Percentiles rank a stretch among this genome's conserved stretches.
phyloP scores from a whole-genome alignment of 2,888 invertebrate genomes.

The Melangyna quadrimaculata region DNA sequence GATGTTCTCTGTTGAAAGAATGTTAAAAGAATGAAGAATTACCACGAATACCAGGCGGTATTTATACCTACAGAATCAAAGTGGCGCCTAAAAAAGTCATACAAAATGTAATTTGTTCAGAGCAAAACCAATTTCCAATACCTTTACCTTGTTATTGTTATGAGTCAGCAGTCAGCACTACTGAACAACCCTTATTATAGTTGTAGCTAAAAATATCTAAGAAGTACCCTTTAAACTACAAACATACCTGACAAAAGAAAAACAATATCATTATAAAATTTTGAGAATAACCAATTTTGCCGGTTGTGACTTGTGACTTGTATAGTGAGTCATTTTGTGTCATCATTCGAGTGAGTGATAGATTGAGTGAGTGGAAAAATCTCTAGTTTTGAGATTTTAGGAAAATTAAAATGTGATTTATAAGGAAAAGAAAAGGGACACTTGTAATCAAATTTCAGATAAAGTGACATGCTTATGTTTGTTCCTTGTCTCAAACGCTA shows the following conservation, averaged over 20 bases:
- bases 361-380: not conserved
- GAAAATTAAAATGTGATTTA: not conserved
- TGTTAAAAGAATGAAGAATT: not conserved
- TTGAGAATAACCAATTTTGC: not conserved
- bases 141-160: not conserved
- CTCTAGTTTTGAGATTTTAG: not conserved
- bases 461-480: too few relatives aligned
- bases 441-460: too few relatives aligned
- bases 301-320: not conserved
- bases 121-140: not conserved
- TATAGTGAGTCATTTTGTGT: not conserved
- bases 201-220: not conserved
- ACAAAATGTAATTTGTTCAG: not conserved
- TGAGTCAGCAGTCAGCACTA: too few relatives aligned
- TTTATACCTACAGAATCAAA: not conserved
- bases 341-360: not conserved
- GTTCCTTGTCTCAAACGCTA: too few relatives aligned
- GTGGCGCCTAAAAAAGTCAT: not conserved
- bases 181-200: not conserved
- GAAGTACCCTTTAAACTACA: not conserved
- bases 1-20: slow-evolving; percentile 3
- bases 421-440: too few relatives aligned
- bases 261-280: not conserved
- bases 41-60: not conserved
- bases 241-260: not conserved